phyloP scores from a whole-genome alignment of 2,888 invertebrate species.

The Tipula unca region DNA sequence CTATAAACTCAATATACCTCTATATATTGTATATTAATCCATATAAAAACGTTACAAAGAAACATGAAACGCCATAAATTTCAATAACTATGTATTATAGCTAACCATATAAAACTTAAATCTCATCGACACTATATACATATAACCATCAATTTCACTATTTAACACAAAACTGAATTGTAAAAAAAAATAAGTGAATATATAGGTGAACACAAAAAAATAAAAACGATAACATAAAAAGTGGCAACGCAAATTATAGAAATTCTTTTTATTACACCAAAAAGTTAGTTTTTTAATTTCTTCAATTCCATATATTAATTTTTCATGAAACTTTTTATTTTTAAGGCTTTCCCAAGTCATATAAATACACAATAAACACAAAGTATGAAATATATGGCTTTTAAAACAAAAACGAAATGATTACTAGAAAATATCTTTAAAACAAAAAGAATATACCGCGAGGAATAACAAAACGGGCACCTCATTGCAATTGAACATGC shows the following conservation, averaged over 20 bases:
- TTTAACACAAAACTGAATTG: neutral
- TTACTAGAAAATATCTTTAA: neutral
- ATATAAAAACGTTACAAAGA: too few species aligned
- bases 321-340: neutral
- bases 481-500: neutral
- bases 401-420: neutral
- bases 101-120: neutral
- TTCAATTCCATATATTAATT: neutral
- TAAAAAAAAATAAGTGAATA: neutral
- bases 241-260: neutral
- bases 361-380: neutral
- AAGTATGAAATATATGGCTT: neutral
- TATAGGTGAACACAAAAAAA: neutral
- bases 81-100: neutral
- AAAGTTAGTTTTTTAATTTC: neutral
- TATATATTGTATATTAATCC: too few species aligned
- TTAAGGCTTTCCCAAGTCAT: neutral
- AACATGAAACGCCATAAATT: neutral
- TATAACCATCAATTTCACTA: neutral
- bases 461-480: neutral
- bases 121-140: neutral
- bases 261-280: neutral
- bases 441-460: neutral
- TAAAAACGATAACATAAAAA: too few species aligned
- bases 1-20: too few species aligned